Base-by-base conservation (phyloP, 2,113 vertebrate species). In the Rissa tridactyla region DNA sequence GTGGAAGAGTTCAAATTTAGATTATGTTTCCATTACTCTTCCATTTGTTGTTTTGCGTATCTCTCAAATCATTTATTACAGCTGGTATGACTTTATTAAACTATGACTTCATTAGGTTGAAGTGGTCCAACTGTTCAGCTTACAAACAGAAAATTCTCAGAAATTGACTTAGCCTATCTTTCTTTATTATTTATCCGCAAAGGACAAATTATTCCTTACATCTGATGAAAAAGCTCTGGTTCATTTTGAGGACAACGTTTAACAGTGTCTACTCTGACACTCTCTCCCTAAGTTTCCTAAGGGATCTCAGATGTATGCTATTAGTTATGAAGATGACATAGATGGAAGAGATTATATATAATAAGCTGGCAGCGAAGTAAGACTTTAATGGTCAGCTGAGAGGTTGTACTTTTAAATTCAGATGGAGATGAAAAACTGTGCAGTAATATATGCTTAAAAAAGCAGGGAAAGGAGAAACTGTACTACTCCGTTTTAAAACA, bases 251-350 rank as follows among this genome's bases (percentile, higher is more conserved):
- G 76, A 90, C 65, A 71, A 29, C 55, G 20, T 77, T 94, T 72
- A 79, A 84, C 20, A 82, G 46, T 47, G 68, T 70, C 51, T 93
- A 18, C 47, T 82, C 60, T 71, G 72, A 78, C 29, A 47, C 30
- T 82, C 19, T 51, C 17, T 57, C 23, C 17, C 1, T 84, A 64
- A 64, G 82, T 86, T 73, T 86, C 61, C 80, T 76, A 82, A 82
- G 64, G 65, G 76, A 90, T 77, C 80, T 64, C 38, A 93, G 88
- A 84, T 77, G n/a, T 68, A 42, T 78, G 42, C n/a, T 64, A 81
- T 90, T 96, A 88, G 54, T 82, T 95, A 44, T 47, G 42, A 94
- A 95, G 76, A 62, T 64, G 62, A 52, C 82, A 68, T 81, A 93
- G 82, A 91, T 80, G 71, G 62, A 85, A 78, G 54, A 90, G 26